Percentiles rank a stretch among this genome's conserved stretches.
Evolutionary conservation across 2,888 invertebrate genomes (phyloP).

Genomic region (Autographa gamma): DNA sequence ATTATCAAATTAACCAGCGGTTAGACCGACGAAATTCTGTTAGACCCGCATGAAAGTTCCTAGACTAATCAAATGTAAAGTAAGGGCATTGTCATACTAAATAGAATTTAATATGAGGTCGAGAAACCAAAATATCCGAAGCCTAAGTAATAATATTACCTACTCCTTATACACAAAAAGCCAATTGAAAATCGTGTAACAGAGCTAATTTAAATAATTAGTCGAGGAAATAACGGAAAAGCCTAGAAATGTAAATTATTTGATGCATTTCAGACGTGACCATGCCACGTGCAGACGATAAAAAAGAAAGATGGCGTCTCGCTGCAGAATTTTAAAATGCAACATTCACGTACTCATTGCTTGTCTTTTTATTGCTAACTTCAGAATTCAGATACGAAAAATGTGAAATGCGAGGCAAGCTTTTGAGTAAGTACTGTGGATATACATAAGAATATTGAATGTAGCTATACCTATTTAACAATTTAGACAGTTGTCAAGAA

Average conservation of each 20-base stretch:
- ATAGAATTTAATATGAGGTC: not conserved
- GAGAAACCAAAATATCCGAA: too few species aligned
- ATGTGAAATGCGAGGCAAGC: constrained; percentile 8
- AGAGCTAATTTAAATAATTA: not conserved
- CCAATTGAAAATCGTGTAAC: not conserved
- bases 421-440: not conserved
- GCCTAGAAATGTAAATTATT: constrained; percentile 15
- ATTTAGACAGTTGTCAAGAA: not conserved
- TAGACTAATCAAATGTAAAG: not conserved
- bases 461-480: not conserved
- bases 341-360: constrained; percentile 14
- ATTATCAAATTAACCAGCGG: not conserved
- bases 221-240: not conserved
- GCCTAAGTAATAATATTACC: too few species aligned
- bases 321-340: constrained; percentile 32
- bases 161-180: not conserved
- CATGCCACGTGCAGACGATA: constrained; percentile 30
- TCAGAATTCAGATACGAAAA: constrained; percentile 1
- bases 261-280: constrained; percentile 26
- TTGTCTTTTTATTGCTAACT: constrained; percentile 26
- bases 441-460: not conserved
- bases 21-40: not conserved
- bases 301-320: constrained; percentile 38
- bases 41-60: constrained; percentile 1
- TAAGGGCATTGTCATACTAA: not conserved